Conservation (phyloP, 2,113 vertebrate genomes). For the Alaudala cheleensis region DNA sequence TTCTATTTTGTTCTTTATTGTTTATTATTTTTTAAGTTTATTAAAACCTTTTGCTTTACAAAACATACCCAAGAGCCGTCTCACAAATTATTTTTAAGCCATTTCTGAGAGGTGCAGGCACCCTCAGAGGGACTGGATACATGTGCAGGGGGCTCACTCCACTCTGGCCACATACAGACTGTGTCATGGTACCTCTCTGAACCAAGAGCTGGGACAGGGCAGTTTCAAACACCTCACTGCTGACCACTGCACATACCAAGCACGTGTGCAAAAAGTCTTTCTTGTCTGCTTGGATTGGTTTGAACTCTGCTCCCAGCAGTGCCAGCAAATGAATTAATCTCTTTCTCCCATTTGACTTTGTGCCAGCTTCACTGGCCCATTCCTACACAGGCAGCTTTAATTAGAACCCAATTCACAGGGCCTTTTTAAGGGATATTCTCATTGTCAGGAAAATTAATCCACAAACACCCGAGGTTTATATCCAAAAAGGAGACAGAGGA, state of each 20-base stretch:
- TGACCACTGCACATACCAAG: not conserved
- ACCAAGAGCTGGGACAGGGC: constrained; percentile 18
- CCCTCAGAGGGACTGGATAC: no score
- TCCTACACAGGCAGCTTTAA: not conserved
- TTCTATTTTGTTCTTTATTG: no score
- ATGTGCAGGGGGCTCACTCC: no score
- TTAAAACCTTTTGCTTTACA: no score
- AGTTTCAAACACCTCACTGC: constrained; percentile 30
- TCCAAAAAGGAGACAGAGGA: not conserved
- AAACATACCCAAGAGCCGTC: no score
- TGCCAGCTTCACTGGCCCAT: not conserved
- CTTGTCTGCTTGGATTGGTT: constrained; percentile 4
- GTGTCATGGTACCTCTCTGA: not conserved
- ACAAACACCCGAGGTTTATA: not conserved
- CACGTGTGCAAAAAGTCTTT: not conserved
- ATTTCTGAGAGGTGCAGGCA: no score
- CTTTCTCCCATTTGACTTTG: not conserved
- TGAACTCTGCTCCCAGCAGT: not conserved
- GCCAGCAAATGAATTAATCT: constrained; percentile 15
- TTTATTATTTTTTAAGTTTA: no score
- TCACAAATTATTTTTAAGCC: no score
- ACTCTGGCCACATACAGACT: no score
- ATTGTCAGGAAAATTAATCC: not conserved
- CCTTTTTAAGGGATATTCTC: not conserved
- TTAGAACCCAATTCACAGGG: not conserved